Percentiles rank a stretch among this genome's conserved stretches.
These are phyloP conservation scores for Rousettus madagascariensis DNA, from an alignment of 2,797 vertebrate genomes.

Conservation along the genomic window DNA sequence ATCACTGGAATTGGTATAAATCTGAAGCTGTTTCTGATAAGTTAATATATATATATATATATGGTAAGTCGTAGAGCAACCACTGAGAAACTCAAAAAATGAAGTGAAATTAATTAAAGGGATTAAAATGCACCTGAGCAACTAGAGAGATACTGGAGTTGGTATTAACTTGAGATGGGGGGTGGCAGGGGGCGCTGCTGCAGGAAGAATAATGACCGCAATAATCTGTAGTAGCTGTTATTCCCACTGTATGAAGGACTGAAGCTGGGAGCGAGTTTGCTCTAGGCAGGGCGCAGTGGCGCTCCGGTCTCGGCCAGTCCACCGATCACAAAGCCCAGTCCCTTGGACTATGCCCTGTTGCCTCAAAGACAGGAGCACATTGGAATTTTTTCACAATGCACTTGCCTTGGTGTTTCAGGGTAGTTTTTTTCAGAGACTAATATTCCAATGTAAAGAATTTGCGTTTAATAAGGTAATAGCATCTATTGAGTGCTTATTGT, in stretches of 20 bases:
- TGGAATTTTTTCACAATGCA: neutral
- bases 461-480: neutral
- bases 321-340: neutral
- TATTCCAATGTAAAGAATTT: neutral
- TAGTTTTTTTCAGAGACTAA: neutral
- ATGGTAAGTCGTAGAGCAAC: neutral
- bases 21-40: neutral
- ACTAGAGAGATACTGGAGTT: too few species aligned
- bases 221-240: neutral
- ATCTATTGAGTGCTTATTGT: neutral
- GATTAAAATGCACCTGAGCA: neutral
- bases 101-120: neutral
- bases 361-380: neutral
- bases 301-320: neutral
- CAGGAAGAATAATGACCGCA: too few species aligned
- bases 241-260: neutral
- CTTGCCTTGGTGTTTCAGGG: neutral
- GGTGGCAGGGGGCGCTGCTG: too few species aligned
- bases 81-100: neutral
- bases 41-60: neutral
- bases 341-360: neutral
- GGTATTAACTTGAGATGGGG: too few species aligned
- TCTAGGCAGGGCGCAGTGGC: neutral
- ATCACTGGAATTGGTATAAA: neutral
- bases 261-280: neutral